Base-by-base conservation (phyloP, 2,113 vertebrate species). In the Ceuthmochares aereus region DNA sequence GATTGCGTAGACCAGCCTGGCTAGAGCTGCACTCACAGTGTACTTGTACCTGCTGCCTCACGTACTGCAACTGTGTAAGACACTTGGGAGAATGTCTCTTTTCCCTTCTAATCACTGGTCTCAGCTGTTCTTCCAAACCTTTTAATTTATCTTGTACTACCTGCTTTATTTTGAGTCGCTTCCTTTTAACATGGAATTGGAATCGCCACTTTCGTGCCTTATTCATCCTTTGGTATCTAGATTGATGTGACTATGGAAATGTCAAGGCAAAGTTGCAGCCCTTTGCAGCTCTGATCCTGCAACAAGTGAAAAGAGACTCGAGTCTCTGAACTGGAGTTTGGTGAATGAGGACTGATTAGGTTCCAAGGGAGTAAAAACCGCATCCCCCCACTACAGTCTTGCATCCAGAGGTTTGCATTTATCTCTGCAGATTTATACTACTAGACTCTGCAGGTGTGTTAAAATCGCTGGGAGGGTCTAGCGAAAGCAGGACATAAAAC, bases 321-420 rank as follows among this genome's bases (percentile, higher is more conserved):
- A 54, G 26, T 73, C 60, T 67, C 60, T 79, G 74, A 67, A 55
- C 69, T 52, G 63, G 56, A 42, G 13, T 59, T 80, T 84, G 54
- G 26, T 51, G 25, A 62, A 54, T 42, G 29, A 77, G 25, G 8
- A 43, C 17, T 68, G 19, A 42, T 40, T 49, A 23, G 4, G 56
- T 59, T 26, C 1, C 2, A 88, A 77, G 34, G 10, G 10, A 54
- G 13, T 51, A 62, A 51, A 83, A 59, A 19, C 12, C 8, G 2
- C 26, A 21, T 70, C 92, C 34, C 18, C 25, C 20, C 11, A 6
- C 59, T 79, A 6, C 34, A 62, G 30, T 47, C 56, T 69, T 69
- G 34, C 20, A 52, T 55, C 34, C 0, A 0, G 51, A 55, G 4
- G 26, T 83, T 70, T 84, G 55, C 0, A 0, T 42, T 3, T 18